Conservation (phyloP, 2,113 vertebrate species). For the Electrona antarctica region DNA sequence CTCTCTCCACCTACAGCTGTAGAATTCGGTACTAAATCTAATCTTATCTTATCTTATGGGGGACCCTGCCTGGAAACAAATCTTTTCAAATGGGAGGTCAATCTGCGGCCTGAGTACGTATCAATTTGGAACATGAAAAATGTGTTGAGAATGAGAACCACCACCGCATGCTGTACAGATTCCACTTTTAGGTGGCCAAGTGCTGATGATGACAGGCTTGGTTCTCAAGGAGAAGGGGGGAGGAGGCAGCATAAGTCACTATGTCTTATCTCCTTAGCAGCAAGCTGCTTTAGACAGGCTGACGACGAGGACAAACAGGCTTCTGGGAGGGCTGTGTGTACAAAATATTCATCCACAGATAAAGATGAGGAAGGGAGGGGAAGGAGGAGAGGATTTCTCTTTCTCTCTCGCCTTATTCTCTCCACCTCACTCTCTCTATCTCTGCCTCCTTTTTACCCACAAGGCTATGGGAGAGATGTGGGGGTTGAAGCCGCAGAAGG, state of each 20-base stretch:
- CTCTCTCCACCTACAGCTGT: too few relatives aligned
- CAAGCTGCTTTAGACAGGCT: constrained; percentile 56
- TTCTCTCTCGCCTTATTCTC: not conserved
- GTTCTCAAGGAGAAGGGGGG: constrained; percentile 26
- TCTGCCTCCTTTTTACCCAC: constrained; percentile 26
- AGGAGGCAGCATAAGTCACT: constrained; percentile 43
- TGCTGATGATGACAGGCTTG: constrained; percentile 35
- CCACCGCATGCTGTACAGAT: not conserved
- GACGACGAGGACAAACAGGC: constrained; percentile 37
- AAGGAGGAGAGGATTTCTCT: constrained; percentile 1
- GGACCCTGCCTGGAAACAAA: too few relatives aligned
- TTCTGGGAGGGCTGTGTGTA: constrained; percentile 39
- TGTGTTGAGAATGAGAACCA: too few relatives aligned
- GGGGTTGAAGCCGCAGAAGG: constrained; percentile 19
- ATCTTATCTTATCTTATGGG: too few relatives aligned
- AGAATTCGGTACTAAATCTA: too few relatives aligned
- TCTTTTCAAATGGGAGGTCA: too few relatives aligned
- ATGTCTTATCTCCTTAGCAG: constrained; percentile 56
- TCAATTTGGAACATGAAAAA: too few relatives aligned
- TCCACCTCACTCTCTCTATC: constrained; percentile 5
- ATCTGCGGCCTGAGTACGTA: too few relatives aligned
- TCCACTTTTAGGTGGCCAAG: constrained; percentile 43
- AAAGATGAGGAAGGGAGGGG: constrained; percentile 29
- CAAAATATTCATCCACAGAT: constrained; percentile 54
- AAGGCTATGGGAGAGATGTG: constrained; percentile 10